phyloP scores from a whole-genome alignment of 2,113 vertebrate species.

The Zosterops pallidus region DNA sequence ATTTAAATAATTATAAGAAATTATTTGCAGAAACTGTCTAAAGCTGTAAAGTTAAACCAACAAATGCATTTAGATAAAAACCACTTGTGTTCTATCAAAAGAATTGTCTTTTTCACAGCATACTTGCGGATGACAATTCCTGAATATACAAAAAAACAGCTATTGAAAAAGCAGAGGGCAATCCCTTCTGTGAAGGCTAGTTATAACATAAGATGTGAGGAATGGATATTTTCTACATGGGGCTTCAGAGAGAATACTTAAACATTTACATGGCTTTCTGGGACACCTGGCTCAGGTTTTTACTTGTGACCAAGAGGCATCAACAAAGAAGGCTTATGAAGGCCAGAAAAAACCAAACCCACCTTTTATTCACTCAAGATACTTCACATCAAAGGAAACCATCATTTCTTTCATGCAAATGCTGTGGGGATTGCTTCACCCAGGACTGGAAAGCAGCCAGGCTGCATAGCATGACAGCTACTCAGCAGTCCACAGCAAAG shows the following conservation, averaged over 20 bases:
- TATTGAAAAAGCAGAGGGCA: neutral
- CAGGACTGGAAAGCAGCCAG: constrained; percentile 43
- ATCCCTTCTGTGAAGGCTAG: neutral
- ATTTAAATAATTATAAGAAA: constrained; percentile 63
- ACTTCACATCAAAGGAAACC: neutral
- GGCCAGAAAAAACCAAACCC: neutral
- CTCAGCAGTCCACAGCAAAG: constrained; percentile 4
- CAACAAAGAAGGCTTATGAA: neutral
- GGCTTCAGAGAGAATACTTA: neutral
- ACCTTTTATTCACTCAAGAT: neutral
- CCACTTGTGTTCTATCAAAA: neutral
- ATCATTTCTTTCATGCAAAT: constrained; percentile 27
- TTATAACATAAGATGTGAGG: neutral
- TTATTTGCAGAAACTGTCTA: constrained; percentile 55
- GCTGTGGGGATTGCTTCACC: constrained; percentile 7
- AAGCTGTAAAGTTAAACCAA: constrained; percentile 47
- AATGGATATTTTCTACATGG: neutral
- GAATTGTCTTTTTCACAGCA: constrained; percentile 2
- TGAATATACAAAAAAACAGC: neutral
- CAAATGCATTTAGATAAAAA: constrained; percentile 44
- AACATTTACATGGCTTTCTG: neutral
- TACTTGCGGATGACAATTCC: constrained; percentile 17
- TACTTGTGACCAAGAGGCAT: neutral
- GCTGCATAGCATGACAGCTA: constrained; percentile 29
- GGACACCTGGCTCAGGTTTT: neutral